Base-by-base conservation (phyloP, 2,797 vertebrate genomes). In the Echiichthys vipera region DNA sequence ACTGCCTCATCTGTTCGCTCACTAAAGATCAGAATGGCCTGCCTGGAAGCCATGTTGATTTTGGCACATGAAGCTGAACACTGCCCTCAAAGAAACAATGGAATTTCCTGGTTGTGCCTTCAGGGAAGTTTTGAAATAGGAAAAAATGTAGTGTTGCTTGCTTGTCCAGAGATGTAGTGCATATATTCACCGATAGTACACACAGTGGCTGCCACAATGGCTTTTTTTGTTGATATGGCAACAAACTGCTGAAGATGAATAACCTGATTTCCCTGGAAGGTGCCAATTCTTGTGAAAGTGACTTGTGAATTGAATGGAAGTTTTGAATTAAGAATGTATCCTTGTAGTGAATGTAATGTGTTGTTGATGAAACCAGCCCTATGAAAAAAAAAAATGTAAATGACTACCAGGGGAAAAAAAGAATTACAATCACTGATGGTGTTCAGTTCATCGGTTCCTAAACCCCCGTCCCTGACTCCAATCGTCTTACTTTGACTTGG, bases 31-130 rank as follows among this genome's bases (percentile, higher is more conserved):
- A 69, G 71, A 77, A 77, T 24, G 67, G 71, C 77, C 79, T 65
- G 86, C 78, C 76, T 80, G 85, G 89, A 88, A 88, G 90, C 89
- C 91, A 90, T 91, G 84, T 90, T 82, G 89, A 86, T 82, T 92
- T 92, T 89, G 90, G 87, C 87, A 89, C 89, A 88, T 67, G 66
- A 86, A 92, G 85, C 88, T 91, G 83, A 91, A 84, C 88, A 91
- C 91, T 93, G 90, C 86, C 89, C 85, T 81, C 74, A 83, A 71
- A 85, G 80, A 90, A 89, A 89, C 85, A 81, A 84, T 85, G 78
- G 88, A 74, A 71, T 80, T 86, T 92, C 84, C 91, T 89, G 88
- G 87, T 88, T 57, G 92, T 93, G 92, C 91, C 92, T 94, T 94
- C 87, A 85, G 85, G 82, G 84, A 93, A 82, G 69, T 86, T 87